phyloP scores from a whole-genome alignment of 2,113 vertebrate species.

The Taxidea taxus region DNA sequence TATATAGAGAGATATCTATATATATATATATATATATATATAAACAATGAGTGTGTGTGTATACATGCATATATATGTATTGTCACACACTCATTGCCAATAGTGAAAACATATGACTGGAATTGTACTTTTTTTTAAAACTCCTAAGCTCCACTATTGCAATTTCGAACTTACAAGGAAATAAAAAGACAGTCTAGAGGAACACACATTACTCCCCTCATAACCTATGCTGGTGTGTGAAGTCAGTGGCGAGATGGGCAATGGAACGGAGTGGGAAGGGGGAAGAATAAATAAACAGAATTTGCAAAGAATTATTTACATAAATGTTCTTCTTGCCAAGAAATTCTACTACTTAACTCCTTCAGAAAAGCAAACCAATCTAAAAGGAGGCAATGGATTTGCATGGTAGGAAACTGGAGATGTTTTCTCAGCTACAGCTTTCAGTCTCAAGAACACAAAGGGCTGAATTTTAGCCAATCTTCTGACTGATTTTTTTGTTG shows the following conservation, averaged over 20 bases:
- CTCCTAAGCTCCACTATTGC: not conserved
- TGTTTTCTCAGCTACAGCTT: conserved; percentile 24
- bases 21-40: too few species aligned
- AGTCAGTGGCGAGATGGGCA: not conserved
- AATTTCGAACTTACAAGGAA: conserved; percentile 17
- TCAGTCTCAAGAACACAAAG: conserved; percentile 52
- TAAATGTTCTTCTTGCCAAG: conserved; percentile 37
- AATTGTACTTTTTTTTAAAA: not conserved
- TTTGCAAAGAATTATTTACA: conserved; percentile 54
- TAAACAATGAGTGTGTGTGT: too few species aligned
- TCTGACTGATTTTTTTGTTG: conserved; percentile 33
- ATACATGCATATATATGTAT: too few species aligned
- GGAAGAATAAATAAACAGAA: not conserved
- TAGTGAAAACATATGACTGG: not conserved
- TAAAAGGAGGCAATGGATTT: conserved; percentile 45
- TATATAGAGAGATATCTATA: not conserved
- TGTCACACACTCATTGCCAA: not conserved
- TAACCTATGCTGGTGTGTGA: not conserved
- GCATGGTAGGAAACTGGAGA: not conserved
- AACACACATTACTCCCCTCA: not conserved
- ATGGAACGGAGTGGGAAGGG: not conserved
- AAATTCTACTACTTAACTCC: conserved; percentile 40
- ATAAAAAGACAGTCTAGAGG: not conserved
- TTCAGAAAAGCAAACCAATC: conserved; percentile 13
- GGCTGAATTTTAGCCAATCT: conserved; percentile 48